These are phyloP conservation scores for Zosterops hypoxanthus DNA, from an alignment of 2,113 vertebrate species.

Conservation along the genomic window DNA sequence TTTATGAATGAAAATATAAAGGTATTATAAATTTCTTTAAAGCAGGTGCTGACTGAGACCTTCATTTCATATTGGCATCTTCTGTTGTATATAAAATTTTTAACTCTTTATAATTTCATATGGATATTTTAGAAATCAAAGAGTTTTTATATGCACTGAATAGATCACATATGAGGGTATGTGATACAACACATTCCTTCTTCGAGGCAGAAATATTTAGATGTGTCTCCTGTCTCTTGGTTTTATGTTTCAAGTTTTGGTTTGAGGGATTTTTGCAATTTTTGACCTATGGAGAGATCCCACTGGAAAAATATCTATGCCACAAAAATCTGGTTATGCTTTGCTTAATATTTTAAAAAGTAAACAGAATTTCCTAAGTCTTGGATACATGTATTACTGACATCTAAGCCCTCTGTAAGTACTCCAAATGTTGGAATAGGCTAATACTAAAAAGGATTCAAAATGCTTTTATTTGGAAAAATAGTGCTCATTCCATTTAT, in stretches of 20 bases:
- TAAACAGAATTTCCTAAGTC: not conserved
- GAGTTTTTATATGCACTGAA: not conserved
- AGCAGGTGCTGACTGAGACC: not conserved
- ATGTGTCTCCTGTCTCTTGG: not conserved
- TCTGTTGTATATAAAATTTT: not conserved
- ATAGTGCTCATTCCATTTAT: not conserved
- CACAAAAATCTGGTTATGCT: not conserved
- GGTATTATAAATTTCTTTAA: not conserved
- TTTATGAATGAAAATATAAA: not conserved
- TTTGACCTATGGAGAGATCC: not conserved
- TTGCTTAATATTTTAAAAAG: not conserved
- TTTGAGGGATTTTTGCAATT: not conserved
- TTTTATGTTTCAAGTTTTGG: not conserved
- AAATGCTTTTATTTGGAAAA: not conserved
- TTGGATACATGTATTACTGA: not conserved
- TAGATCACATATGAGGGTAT: not conserved
- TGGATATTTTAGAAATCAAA: not conserved
- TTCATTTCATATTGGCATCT: not conserved
- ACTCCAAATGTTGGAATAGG: not conserved
- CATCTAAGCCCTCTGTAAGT: not conserved
- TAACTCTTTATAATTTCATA: not conserved
- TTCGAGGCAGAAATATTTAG: constrained; percentile 22
- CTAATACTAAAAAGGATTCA: not conserved
- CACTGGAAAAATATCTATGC: not conserved
- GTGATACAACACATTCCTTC: not conserved